A percentile compares a stretch with the other conserved stretches of the same genome.
Evolutionary conservation across 2,797 vertebrate genomes (phyloP).

Genomic region (Karalla daura): DNA sequence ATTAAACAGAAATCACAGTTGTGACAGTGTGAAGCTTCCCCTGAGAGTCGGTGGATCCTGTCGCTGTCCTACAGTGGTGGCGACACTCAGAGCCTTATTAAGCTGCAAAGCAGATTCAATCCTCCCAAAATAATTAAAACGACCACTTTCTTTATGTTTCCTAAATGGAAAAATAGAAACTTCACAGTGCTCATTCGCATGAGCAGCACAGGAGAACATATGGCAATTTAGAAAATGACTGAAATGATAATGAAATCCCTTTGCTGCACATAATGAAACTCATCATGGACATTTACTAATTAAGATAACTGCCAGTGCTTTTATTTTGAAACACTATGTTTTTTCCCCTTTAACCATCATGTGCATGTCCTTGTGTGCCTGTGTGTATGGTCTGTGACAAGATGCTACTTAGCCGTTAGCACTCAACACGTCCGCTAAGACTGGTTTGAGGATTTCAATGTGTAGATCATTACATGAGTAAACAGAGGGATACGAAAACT

Average conservation of each 20-base stretch:
- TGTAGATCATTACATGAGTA: no score
- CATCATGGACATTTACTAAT: no score
- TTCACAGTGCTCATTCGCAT: background rate
- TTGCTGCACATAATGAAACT: background rate
- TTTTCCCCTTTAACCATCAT: no score
- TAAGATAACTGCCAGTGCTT: no score
- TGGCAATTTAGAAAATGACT: background rate
- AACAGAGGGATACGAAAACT: no score
- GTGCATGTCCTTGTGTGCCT: no score
- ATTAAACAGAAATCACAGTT: background rate
- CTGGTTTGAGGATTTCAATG: no score
- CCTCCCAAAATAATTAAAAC: background rate
- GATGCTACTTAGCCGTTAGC: no score
- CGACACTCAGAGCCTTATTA: background rate
- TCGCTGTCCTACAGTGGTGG: background rate
- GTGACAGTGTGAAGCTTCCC: background rate
- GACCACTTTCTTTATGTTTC: no score
- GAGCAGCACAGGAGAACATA: background rate
- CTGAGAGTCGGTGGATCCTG: background rate
- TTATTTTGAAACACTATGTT: no score
- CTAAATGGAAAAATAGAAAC: background rate
- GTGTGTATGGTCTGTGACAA: no score
- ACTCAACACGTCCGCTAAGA: no score
- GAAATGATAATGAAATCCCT: background rate
- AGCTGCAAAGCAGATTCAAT: background rate